Base-by-base conservation (phyloP, 2,888 invertebrate genomes). In the Tenodera sinensis region DNA sequence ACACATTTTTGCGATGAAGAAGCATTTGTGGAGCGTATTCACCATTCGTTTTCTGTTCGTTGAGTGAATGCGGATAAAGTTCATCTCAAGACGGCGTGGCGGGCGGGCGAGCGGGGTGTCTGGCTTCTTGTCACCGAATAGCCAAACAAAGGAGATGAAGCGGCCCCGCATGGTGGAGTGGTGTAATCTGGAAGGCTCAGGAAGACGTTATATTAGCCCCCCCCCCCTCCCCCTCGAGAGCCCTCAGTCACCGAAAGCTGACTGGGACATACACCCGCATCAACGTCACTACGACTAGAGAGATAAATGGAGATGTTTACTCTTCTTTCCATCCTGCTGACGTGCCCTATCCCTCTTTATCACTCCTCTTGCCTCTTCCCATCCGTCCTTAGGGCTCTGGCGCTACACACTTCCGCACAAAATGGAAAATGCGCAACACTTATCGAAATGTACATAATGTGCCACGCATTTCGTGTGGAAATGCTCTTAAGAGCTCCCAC, bases 291-390 rank as follows among this genome's bases (percentile, higher is more conserved):
- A 71, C 54, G 54, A 71, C 54, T 71, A 71, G 28, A 15, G 87
- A 87, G 87, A 87, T 87, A 87, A 87, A 87, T 87, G 87, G 87
- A 87, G 87, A 87, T 87, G 87, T 87, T 87, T 87, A 87, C 87
- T 87, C 87, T 87, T 71, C 87, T 82, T 83, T 87, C 87, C 87
- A 87, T 87, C 87, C 83, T 83, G 28, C 87, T 87, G 87, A 87
- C 87, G 42, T 87, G 81, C 83, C 83, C 87, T 87, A 87, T 87
- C 87, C 82, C 34, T 87, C 81, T 87, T 83, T 85, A 71, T 85
- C 82, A 85, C 20, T 47, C 47, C 82, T 42, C 27, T 28, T 83
- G 42, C 88, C 54, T 71, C 20, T 25, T 71, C 54, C 54, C 54
- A 71, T 71, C 54, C 54, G 25, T 71, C 54, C 54, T 71, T 71